Percentiles rank a stretch among this genome's conserved stretches.
Conservation (phyloP, 2,113 vertebrate genomes). For the Lamprotornis superbus region DNA sequence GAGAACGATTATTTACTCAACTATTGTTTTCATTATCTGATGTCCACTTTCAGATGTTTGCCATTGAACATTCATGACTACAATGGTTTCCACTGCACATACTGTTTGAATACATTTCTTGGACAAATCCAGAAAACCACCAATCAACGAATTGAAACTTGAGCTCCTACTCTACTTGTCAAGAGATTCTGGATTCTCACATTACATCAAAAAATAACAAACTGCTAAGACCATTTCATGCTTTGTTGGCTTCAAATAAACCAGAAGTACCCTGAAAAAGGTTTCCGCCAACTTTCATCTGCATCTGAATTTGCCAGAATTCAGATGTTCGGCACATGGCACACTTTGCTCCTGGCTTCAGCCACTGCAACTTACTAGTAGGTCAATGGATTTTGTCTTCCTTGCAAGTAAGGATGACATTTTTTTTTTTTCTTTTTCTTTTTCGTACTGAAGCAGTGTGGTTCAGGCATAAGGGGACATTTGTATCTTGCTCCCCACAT, state of each 20-base stretch:
- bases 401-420: neutral
- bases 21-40: neutral
- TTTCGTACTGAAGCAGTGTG: accelerated
- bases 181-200: conserved; percentile 40
- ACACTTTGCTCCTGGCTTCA: neutral
- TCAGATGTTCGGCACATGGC: neutral
- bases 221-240: conserved; percentile 54
- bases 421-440: neutral
- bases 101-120: conserved; percentile 57
- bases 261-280: conserved; percentile 52
- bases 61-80: neutral
- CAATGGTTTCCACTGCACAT: neutral
- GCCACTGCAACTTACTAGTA: neutral
- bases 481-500: neutral
- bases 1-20: neutral
- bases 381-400: neutral
- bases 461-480: neutral
- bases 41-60: conserved; percentile 4
- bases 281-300: neutral
- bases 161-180: conserved; percentile 30
- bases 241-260: conserved; percentile 56
- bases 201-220: conserved; percentile 36
- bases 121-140: conserved; percentile 1
- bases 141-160: conserved; percentile 40
- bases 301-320: conserved; percentile 3